phyloP scores from a whole-genome alignment of 2,888 invertebrate genomes.

The Chloromyia formosa region DNA sequence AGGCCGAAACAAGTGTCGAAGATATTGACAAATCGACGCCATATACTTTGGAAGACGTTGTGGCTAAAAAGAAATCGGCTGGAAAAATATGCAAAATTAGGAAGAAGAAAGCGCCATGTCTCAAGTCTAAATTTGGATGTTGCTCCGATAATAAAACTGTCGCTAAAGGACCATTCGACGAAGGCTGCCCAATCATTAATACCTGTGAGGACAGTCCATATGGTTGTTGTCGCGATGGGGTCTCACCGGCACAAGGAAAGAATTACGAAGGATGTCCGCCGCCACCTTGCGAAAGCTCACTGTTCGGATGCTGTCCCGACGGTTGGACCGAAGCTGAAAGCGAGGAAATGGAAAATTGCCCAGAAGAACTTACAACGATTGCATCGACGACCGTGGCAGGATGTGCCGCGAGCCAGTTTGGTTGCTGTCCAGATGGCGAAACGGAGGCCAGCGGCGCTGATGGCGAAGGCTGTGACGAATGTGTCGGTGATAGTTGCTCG shows the following conservation, averaged over 20 bases:
- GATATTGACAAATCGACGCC: conserved; percentile 68
- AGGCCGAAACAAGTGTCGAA: conserved; percentile 51
- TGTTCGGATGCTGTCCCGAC: conserved; percentile 90
- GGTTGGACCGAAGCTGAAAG: conserved; percentile 80
- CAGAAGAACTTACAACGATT: conserved; percentile 67
- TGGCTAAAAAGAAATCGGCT: conserved; percentile 64
- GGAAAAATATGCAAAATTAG: conserved; percentile 68
- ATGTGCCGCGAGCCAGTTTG: conserved; percentile 66
- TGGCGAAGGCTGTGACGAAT: conserved; percentile 76
- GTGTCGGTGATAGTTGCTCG: conserved; percentile 49
- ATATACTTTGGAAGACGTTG: conserved; percentile 66
- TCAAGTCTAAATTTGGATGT: conserved; percentile 78
- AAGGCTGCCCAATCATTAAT: conserved; percentile 76
- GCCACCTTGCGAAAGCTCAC: conserved; percentile 75
- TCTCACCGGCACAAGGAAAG: conserved; percentile 78
- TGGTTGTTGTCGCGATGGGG: conserved; percentile 85
- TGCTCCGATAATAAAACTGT: conserved; percentile 81
- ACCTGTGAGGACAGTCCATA: conserved; percentile 80
- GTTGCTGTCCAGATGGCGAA: conserved; percentile 84
- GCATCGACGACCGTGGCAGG: conserved; percentile 56
- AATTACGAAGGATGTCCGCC: conserved; percentile 79
- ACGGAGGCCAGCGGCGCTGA: conserved; percentile 80
- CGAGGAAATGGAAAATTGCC: conserved; percentile 83
- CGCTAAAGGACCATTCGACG: conserved; percentile 83
- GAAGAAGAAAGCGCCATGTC: conserved; percentile 66